A percentile compares a stretch with the other conserved stretches of the same genome.
Evolutionary conservation across 2,888 invertebrate species (phyloP).

Genomic region (Elysia crispata): DNA sequence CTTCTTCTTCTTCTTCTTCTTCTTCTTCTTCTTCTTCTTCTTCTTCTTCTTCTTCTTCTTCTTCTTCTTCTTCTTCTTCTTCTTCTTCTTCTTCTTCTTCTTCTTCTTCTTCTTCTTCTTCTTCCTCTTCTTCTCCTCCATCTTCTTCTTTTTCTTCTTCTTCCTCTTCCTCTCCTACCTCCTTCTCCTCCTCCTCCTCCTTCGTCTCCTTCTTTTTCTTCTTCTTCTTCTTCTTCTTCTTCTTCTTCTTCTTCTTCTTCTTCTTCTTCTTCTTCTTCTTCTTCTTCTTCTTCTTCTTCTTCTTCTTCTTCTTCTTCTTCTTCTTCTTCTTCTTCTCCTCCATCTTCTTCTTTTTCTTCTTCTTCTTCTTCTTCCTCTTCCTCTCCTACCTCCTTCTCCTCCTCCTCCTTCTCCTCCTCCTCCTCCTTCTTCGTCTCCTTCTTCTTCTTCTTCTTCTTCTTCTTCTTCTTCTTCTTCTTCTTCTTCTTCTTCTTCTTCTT

Average conservation of each 20-base stretch:
- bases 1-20: neutral
- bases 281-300: no score
- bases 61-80: constrained; percentile 5
- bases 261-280: no score
- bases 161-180: neutral
- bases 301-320: no score
- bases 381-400: neutral
- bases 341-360: neutral
- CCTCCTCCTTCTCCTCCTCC: neutral
- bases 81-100: neutral
- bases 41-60: neutral
- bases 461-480: neutral
- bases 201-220: no score
- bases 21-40: neutral
- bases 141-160: neutral
- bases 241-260: no score
- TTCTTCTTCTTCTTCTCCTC: no score
- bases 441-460: neutral
- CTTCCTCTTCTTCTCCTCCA: neutral
- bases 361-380: neutral
- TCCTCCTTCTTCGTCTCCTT: no score
- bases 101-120: neutral
- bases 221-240: no score
- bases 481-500: neutral
- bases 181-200: no score